Conservation (phyloP, 2,113 vertebrate species). For the Irena cyanogastra region DNA sequence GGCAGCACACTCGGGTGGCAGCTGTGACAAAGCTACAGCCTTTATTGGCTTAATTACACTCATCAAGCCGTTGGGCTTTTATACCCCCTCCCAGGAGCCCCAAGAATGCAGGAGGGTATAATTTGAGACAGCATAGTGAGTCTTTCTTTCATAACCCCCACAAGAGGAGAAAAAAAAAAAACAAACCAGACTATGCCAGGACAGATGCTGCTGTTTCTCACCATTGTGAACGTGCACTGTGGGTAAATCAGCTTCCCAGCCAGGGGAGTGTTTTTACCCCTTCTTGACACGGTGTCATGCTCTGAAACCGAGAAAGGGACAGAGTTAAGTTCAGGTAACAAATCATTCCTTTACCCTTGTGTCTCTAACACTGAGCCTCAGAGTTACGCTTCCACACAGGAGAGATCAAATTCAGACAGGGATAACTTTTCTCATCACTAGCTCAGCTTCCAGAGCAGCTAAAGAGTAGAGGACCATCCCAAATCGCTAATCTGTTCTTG, state of each 20-base stretch:
- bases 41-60: constrained; percentile 7
- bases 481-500: accelerated
- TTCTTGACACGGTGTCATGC: not conserved
- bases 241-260: not conserved
- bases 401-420: constrained; percentile 56
- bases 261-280: not conserved
- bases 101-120: not conserved
- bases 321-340: not conserved
- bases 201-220: not conserved
- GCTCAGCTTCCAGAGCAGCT: constrained; percentile 29
- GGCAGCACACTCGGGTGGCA: not conserved
- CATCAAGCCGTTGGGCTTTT: not conserved
- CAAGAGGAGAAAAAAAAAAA: not conserved
- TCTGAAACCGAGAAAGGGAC: not conserved
- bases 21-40: not conserved
- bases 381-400: constrained; percentile 45
- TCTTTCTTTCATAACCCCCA: not conserved
- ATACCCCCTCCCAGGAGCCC: not conserved
- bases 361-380: constrained; percentile 51
- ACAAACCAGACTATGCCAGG: accelerated
- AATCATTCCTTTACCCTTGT: accelerated
- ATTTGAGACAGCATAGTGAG: not conserved
- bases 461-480: accelerated
- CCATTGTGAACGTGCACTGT: not conserved
- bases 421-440: constrained; percentile 69